Percentiles rank a stretch among this genome's conserved stretches.
Evolutionary conservation across 2,113 vertebrate species (phyloP).

Genomic region (Orcinus orca): DNA sequence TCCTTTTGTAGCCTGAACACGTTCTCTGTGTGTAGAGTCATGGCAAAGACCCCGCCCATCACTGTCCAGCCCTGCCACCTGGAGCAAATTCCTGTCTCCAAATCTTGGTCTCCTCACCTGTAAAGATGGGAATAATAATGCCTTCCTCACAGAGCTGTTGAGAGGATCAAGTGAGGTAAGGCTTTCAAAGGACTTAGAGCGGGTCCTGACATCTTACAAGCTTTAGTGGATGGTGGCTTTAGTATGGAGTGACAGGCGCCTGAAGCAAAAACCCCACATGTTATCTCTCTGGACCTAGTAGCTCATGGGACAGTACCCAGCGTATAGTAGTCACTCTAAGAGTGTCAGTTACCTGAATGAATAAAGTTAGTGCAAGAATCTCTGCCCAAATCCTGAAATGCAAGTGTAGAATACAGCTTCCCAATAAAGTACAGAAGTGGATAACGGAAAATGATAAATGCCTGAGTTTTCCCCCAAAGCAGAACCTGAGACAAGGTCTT

Average conservation of each 20-base stretch:
- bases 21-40: fast-evolving
- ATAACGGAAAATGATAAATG: neutral
- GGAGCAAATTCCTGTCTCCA: neutral
- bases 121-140: neutral
- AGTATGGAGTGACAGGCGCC: too few relatives aligned
- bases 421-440: neutral
- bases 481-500: neutral
- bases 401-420: neutral
- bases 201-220: neutral
- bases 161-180: neutral
- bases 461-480: neutral
- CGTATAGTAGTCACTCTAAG: neutral
- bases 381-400: neutral
- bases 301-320: neutral
- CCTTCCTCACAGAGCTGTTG: neutral
- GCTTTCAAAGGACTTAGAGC: neutral
- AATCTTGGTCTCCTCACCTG: neutral
- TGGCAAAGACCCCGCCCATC: neutral
- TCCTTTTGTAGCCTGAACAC: neutral
- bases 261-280: neutral
- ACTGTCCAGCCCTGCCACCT: neutral
- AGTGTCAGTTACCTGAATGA: neutral
- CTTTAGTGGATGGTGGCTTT: neutral
- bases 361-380: neutral
- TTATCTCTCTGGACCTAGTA: neutral